Evolutionary conservation across 2,888 invertebrate species (phyloP), one percentile per base, ranked within the genome.

Genomic region (Matsumyia berberina): DNA sequence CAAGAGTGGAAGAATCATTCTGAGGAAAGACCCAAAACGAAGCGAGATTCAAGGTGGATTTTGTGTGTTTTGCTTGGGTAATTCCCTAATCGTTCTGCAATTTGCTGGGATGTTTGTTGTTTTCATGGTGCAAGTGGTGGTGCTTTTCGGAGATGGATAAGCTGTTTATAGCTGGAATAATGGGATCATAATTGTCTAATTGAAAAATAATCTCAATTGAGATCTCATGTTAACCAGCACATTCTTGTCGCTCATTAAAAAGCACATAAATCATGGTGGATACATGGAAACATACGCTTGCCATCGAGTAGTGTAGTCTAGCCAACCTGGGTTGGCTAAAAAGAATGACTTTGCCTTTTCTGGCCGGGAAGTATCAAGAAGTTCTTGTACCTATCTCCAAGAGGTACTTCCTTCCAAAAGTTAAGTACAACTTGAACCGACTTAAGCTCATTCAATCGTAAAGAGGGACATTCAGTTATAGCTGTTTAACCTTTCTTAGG

Each of bases 161-260:
- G 29, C 29, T 24, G 9, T 29, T 12, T 29, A 29, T 42, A 7
- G 44, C 17, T 17, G 44, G 29, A 46, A 42, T 17, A 60, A 39
- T 24, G 49, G 35, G 29, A 37, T 24, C 66, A 51, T 51, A 66
- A 51, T 49, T 66, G 35, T 37, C 11, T 66, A 66, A 66, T 66
- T 66, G 66, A 51, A 66, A 66, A 66, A 66, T 66, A 66, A 66
- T 66, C 66, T 49, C 29, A 15, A 51, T 37, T 37, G 37, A 29
- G 51, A 66, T 66, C 66, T 66, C 0, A 12, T 31, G 60, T 60
- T 8, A 12, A 29, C 17, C 35, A 24, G 24, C 35, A 29, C 4
- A 37, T 66, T 35, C 29, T 29, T 66, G 66, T 66, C 66, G 51
- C 51, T 51, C 51, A 66, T 66, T 66, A 66, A 66, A 51, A 51